These are phyloP conservation scores for Rotaria sp. DNA, from an alignment of 2,888 invertebrate genomes.

Conservation along the genomic window DNA sequence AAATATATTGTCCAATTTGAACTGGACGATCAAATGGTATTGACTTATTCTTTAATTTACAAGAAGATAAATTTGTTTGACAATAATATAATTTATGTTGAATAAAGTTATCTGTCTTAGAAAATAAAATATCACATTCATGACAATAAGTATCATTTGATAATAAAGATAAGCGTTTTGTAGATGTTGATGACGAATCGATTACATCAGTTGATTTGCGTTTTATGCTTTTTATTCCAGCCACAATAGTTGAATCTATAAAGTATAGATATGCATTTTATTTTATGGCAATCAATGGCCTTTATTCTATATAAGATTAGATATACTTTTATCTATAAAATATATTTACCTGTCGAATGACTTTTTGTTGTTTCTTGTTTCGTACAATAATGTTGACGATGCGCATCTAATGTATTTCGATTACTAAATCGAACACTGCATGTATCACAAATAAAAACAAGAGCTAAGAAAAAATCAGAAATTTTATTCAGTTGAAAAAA, in stretches of 20 bases:
- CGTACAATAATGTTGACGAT: constrained; percentile 52
- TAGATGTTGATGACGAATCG: background rate
- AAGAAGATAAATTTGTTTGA: background rate
- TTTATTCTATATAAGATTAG: background rate
- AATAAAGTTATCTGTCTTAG: background rate
- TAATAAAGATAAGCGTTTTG: constrained; percentile 3
- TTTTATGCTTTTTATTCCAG: background rate
- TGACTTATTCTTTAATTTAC: constrained; percentile 36
- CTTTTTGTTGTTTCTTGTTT: constrained; percentile 42
- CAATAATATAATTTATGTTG: constrained; percentile 17
- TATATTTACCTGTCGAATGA: background rate
- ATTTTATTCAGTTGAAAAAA: background rate
- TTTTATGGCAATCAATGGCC: background rate
- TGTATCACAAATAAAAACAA: constrained; percentile 51
- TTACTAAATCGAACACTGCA: constrained; percentile 54
- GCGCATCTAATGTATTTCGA: constrained; percentile 52
- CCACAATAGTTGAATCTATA: background rate
- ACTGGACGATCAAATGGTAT: constrained; percentile 41
- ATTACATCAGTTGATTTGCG: constrained; percentile 1
- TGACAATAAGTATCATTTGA: background rate
- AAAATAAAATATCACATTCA: background rate
- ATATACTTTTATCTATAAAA: background rate
- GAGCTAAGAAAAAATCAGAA: constrained; percentile 44
- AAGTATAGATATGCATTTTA: background rate
- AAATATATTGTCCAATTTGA: background rate